phyloP scores from a whole-genome alignment of 2,888 invertebrate species.

The Gryllus longicercus region DNA sequence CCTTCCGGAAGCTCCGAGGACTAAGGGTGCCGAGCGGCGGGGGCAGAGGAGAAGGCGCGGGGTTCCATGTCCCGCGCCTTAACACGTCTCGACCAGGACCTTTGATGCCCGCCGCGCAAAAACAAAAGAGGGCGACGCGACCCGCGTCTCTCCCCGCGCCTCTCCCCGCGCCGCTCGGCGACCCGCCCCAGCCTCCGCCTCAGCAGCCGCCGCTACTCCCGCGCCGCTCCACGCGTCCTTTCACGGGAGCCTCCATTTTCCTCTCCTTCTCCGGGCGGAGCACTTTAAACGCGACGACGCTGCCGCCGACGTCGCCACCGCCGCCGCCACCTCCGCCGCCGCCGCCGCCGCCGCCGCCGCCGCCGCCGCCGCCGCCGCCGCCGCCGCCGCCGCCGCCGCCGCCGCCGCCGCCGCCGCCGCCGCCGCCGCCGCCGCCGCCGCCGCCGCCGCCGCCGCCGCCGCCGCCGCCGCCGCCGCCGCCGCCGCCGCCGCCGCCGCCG shows the following conservation, averaged over 20 bases:
- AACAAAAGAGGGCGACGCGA: conserved; percentile 26
- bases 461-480: too few relatives aligned
- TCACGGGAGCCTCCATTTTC: conserved; percentile 1
- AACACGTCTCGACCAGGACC: conserved; percentile 25
- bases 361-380: background rate
- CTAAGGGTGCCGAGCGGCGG: background rate
- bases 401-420: background rate
- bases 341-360: background rate
- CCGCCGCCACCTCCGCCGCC: background rate
- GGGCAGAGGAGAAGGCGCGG: too few relatives aligned
- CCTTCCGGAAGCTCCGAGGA: background rate
- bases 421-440: background rate
- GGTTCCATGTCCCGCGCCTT: conserved; percentile 24
- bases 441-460: background rate
- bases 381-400: background rate
- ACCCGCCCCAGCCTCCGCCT: background rate
- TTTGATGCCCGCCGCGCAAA: conserved; percentile 21
- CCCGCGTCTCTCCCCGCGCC: background rate
- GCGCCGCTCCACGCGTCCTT: conserved; percentile 18
- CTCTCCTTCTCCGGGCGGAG: background rate
- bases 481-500: background rate
- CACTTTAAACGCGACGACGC: background rate
- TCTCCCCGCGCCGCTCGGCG: background rate
- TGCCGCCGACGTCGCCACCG: background rate
- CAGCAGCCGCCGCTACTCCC: background rate